Percentiles rank a stretch among this genome's conserved stretches.
These are phyloP conservation scores for Hyperoplus immaculatus DNA, from an alignment of 2,797 vertebrate genomes.

Conservation along the genomic window DNA sequence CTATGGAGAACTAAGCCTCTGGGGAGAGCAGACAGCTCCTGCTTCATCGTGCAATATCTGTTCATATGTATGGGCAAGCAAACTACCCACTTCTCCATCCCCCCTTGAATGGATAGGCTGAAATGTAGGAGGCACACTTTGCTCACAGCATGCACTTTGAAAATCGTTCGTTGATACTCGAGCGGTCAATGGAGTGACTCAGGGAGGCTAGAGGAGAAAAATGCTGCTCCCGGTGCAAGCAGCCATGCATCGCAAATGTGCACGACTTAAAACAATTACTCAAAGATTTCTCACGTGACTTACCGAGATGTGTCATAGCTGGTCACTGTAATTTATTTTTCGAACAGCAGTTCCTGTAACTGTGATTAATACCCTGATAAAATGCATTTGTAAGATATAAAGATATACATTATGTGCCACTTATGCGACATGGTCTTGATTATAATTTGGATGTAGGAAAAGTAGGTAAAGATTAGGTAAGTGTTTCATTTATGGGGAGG, in stretches of 20 bases:
- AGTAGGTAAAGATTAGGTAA: constrained; percentile 6
- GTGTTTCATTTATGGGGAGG: constrained; percentile 12
- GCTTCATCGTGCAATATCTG: constrained; percentile 69
- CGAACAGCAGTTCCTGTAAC: neutral
- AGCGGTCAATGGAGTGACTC: constrained; percentile 54
- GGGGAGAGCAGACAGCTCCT: constrained; percentile 64
- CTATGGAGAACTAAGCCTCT: constrained; percentile 59
- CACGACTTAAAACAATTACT: constrained; percentile 46
- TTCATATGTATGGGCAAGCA: constrained; percentile 63
- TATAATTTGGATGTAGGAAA: constrained; percentile 17
- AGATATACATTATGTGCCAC: neutral
- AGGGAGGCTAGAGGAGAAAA: constrained; percentile 37
- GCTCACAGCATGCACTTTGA: constrained; percentile 58
- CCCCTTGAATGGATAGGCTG: constrained; percentile 47
- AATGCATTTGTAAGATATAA: neutral
- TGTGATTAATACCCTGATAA: neutral
- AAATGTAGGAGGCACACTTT: constrained; percentile 66
- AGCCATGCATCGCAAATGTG: constrained; percentile 19
- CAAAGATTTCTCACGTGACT: constrained; percentile 22
- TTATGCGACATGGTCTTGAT: constrained; percentile 14
- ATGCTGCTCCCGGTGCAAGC: constrained; percentile 6
- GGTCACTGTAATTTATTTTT: neutral
- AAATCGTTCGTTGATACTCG: constrained; percentile 51
- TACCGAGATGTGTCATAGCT: constrained; percentile 11
- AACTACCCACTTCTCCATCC: constrained; percentile 42